A percentile compares a stretch with the other conserved stretches of the same genome.
Evolutionary conservation across 2,888 invertebrate genomes (phyloP).

Genomic region (Trisateles emortualis): DNA sequence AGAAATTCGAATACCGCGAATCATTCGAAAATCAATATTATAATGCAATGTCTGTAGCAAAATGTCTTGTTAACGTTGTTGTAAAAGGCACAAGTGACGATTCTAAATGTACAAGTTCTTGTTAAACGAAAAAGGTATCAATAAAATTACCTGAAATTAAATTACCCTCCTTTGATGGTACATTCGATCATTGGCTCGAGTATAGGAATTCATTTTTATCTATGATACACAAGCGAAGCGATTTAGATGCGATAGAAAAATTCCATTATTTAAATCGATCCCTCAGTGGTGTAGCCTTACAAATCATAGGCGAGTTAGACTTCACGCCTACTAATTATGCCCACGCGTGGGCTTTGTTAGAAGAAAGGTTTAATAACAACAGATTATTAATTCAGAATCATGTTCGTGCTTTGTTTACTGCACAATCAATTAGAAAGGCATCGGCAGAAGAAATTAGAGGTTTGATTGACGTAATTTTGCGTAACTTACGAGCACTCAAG

Average conservation of each 20-base stretch:
- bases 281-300: slow-evolving; percentile 4
- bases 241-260: slow-evolving; percentile 13
- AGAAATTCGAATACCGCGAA: no score
- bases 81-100: no score
- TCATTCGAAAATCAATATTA: no score
- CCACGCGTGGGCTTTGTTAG: slow-evolving; percentile 13
- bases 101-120: no score
- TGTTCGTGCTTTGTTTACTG: slow-evolving; percentile 10
- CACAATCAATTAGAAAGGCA: slow-evolving; percentile 8
- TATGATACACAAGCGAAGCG: slow-evolving; percentile 5
- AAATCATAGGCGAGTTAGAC: slow-evolving; percentile 9
- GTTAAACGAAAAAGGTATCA: no score
- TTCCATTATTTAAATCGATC: slow-evolving; percentile 12
- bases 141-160: neutral
- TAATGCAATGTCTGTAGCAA: no score
- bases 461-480: slow-evolving; percentile 12
- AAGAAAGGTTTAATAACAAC: slow-evolving; percentile 14
- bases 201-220: neutral
- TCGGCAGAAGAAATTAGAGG: slow-evolving; percentile 1
- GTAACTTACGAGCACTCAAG: slow-evolving; percentile 20
- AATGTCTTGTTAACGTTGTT: no score
- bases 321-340: slow-evolving; percentile 10
- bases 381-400: slow-evolving; percentile 12
- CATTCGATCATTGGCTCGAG: slow-evolving; percentile 8
- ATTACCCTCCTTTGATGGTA: slow-evolving; percentile 8